Conservation (phyloP, 1,140 invertebrate genomes). For the Cotesia vestalis region DNA sequence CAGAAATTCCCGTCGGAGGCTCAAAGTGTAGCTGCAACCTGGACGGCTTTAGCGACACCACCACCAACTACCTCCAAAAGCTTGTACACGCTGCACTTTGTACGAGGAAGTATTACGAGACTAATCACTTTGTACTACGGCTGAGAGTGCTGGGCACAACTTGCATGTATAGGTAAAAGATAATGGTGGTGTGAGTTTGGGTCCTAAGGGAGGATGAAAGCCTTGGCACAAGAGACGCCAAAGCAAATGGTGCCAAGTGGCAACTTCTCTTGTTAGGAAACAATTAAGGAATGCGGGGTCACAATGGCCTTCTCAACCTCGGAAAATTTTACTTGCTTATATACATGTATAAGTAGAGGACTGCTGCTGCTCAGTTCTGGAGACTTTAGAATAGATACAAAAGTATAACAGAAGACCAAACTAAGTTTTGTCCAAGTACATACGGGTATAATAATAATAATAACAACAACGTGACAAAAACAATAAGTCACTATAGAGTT, state of each 20-base stretch:
- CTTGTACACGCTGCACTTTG: conserved; percentile 32
- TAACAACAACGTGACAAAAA: background rate
- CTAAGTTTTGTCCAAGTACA: background rate
- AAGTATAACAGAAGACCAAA: no score
- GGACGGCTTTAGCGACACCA: conserved; percentile 50
- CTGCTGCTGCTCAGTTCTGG: no score
- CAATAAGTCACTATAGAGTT: background rate
- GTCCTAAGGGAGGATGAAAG: conserved; percentile 13
- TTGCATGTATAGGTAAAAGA: conserved; percentile 13
- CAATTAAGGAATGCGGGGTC: conserved; percentile 60
- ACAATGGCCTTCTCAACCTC: conserved; percentile 42
- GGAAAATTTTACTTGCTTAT: conserved; percentile 2
- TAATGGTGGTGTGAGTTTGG: conserved; percentile 11
- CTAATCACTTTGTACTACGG: conserved; percentile 60
- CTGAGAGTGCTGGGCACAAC: conserved; percentile 36
- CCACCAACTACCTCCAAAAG: conserved; percentile 28
- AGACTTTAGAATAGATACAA: background rate
- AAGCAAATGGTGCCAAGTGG: conserved; percentile 56
- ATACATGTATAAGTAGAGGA: background rate
- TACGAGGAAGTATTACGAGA: conserved; percentile 54
- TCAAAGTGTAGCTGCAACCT: conserved; percentile 47
- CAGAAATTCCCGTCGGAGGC: conserved; percentile 36
- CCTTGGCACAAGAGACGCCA: conserved; percentile 1
- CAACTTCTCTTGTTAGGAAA: conserved; percentile 59
- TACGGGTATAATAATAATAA: background rate